Conservation (phyloP, 2,113 vertebrate species). For the Jacana jacana region DNA sequence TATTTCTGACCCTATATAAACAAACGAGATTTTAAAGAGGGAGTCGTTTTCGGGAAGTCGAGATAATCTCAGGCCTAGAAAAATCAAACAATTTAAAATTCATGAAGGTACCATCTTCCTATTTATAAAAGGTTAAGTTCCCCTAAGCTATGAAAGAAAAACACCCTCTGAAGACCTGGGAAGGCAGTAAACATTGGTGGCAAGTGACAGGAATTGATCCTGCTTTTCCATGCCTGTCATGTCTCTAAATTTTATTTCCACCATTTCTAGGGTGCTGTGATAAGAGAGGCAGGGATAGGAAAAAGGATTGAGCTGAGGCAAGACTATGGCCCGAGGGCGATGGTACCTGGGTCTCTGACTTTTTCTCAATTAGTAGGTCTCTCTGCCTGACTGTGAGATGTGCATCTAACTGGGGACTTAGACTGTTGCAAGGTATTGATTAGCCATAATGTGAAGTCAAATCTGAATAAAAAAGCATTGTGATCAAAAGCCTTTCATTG, state of each 20-base stretch:
- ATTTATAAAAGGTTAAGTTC: conserved; percentile 83
- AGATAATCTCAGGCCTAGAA: conserved; percentile 53
- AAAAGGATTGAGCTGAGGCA: conserved; percentile 70
- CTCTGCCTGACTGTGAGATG: conserved; percentile 83
- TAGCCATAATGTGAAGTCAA: conserved; percentile 94
- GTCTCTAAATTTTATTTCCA: conserved; percentile 82
- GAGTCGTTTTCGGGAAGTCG: neutral
- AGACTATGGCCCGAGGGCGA: conserved; percentile 87
- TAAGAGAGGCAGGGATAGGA: conserved; percentile 59
- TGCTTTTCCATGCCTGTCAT: conserved; percentile 79
- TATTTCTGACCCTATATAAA: neutral
- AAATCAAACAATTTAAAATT: conserved; percentile 80
- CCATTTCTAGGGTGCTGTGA: conserved; percentile 71
- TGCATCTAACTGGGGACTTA: conserved; percentile 83
- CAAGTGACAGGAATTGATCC: conserved; percentile 86
- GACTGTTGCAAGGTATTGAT: conserved; percentile 89
- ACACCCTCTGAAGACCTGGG: conserved; percentile 75
- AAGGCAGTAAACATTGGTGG: conserved; percentile 83
- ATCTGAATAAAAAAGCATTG: conserved; percentile 87
- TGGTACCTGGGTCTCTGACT: conserved; percentile 86
- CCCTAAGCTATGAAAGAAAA: conserved; percentile 79
- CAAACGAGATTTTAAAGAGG: neutral
- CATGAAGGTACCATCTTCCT: conserved; percentile 74
- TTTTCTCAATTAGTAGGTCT: conserved; percentile 95
- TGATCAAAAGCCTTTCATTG: conserved; percentile 91